Percentiles rank a stretch among this genome's conserved stretches.
phyloP scores from a whole-genome alignment of 2,888 invertebrate species.

The Geophilus truncorum region DNA sequence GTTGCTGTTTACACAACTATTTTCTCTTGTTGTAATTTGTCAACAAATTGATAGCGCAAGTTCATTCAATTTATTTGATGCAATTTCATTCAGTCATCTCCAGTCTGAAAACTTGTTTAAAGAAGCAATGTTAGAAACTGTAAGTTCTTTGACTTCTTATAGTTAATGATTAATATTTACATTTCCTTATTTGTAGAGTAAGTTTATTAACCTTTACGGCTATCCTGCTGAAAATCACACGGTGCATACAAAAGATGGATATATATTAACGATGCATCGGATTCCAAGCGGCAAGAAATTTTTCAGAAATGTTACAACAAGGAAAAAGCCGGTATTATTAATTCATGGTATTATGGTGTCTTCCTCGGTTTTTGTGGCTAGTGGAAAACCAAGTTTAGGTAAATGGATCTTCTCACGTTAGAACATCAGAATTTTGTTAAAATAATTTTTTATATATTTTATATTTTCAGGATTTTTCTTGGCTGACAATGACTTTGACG shows the following conservation, averaged over 20 bases:
- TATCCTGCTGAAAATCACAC: neutral
- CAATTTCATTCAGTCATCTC: too few relatives aligned
- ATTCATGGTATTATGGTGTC: neutral
- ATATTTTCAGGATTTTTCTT: neutral
- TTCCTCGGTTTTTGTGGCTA: neutral
- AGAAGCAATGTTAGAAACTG: too few relatives aligned
- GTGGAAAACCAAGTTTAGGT: conserved; percentile 1
- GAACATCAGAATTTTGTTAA: too few relatives aligned
- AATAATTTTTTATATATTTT: neutral
- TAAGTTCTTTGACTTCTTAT: too few relatives aligned
- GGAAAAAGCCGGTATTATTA: neutral
- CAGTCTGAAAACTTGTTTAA: too few relatives aligned
- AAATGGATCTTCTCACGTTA: too few relatives aligned
- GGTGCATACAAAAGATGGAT: neutral
- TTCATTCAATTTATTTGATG: too few relatives aligned
- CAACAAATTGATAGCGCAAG: too few relatives aligned
- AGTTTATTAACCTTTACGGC: neutral
- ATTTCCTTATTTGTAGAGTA: neutral
- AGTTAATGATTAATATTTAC: neutral
- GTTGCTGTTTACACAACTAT: too few relatives aligned
- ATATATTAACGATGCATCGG: neutral
- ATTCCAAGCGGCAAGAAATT: neutral
- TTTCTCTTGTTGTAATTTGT: too few relatives aligned
- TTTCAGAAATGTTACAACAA: neutral
- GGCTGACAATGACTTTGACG: neutral